Percentiles rank a stretch among this genome's conserved stretches.
Evolutionary conservation across 1,140 invertebrate species (phyloP).

Genomic region (Scaptomyza graminum): DNA sequence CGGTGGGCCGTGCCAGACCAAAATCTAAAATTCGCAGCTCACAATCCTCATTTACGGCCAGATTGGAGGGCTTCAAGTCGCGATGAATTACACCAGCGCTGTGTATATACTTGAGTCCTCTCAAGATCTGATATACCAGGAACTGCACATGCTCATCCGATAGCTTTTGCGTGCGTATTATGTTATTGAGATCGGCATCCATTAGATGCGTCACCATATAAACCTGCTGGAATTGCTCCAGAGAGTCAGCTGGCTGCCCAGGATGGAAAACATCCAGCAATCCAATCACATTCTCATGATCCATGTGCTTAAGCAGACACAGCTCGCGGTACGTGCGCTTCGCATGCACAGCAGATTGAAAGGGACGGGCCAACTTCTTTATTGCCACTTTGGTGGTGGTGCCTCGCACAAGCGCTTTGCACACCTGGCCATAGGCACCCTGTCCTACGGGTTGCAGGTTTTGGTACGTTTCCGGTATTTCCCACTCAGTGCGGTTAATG

Average conservation of each 20-base stretch:
- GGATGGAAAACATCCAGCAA: slow-evolving; percentile 97
- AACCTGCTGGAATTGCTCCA: slow-evolving; percentile 94
- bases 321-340: slow-evolving; percentile 99
- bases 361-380: slow-evolving; percentile 98
- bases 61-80: slow-evolving; percentile 99
- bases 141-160: slow-evolving; percentile 99
- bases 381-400: slow-evolving; percentile 96
- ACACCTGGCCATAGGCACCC: slow-evolving; percentile 94
- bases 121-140: slow-evolving; percentile 98
- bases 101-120: slow-evolving; percentile 99
- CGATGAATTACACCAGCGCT: slow-evolving; percentile 99
- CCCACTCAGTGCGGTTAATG: slow-evolving; percentile 98
- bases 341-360: slow-evolving; percentile 99
- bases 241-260: slow-evolving; percentile 85
- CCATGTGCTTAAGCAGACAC: slow-evolving; percentile 98
- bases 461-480: slow-evolving; percentile 96
- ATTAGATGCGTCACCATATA: slow-evolving; percentile 99
- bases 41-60: slow-evolving; percentile 99
- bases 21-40: slow-evolving; percentile 99
- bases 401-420: slow-evolving; percentile 90
- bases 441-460: slow-evolving; percentile 96
- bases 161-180: slow-evolving; percentile 97
- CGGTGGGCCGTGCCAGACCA: slow-evolving; percentile 97
- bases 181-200: slow-evolving; percentile 99
- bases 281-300: slow-evolving; percentile 99